phyloP scores from a whole-genome alignment of 2,113 vertebrate species.

The Otocyon megalotis region DNA sequence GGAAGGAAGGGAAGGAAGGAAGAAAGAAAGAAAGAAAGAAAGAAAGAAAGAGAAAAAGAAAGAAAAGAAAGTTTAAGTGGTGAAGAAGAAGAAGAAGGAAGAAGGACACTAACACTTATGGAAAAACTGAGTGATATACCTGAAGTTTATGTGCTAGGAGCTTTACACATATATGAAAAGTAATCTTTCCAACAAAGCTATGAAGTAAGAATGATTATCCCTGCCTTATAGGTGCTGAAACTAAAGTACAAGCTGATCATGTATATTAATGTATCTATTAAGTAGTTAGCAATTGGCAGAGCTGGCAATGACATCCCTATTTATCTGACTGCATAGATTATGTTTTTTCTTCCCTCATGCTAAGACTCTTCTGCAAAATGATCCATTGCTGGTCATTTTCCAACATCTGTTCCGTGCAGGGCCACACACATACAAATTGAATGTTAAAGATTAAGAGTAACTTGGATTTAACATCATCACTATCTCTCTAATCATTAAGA shows the following conservation, averaged over 20 bases:
- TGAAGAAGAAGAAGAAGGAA: neutral
- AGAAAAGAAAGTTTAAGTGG: neutral
- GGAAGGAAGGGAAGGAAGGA: neutral
- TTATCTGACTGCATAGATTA: neutral
- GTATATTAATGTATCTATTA: neutral
- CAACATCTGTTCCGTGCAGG: neutral
- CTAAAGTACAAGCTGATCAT: neutral
- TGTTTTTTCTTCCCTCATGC: neutral
- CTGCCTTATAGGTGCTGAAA: neutral
- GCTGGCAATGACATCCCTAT: too few relatives aligned
- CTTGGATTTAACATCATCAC: neutral
- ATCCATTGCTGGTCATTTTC: neutral
- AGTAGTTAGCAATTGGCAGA: neutral
- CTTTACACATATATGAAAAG: neutral
- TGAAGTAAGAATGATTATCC: neutral
- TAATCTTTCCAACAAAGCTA: neutral
- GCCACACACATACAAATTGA: neutral
- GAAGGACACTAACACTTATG: neutral
- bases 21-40: neutral
- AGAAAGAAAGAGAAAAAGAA: neutral
- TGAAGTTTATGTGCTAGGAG: neutral
- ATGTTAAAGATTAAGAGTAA: slow-evolving; percentile 35
- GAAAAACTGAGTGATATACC: neutral
- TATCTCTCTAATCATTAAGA: slow-evolving; percentile 44
- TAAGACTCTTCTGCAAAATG: neutral